phyloP scores from a whole-genome alignment of 2,888 invertebrate genomes.

The Aporophyla lueneburgensis region DNA sequence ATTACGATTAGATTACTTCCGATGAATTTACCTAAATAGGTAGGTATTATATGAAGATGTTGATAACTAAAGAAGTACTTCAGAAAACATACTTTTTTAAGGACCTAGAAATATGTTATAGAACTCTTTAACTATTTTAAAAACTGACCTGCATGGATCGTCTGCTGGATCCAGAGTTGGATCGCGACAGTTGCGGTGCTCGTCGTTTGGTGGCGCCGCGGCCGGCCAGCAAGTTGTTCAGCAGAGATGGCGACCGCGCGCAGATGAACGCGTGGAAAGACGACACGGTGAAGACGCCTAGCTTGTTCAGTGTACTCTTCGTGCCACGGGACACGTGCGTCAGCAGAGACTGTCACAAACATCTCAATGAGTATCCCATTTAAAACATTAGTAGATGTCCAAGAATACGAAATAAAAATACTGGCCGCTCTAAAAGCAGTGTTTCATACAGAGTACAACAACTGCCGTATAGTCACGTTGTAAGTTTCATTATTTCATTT shows the following conservation, averaged over 20 bases:
- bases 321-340: slow-evolving; percentile 98
- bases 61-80: background rate
- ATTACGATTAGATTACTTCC: background rate
- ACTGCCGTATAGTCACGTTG: background rate
- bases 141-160: slow-evolving; percentile 94
- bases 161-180: slow-evolving; percentile 96
- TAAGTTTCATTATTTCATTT: slow-evolving; percentile 18
- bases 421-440: background rate
- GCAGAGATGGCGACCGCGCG: slow-evolving; percentile 97
- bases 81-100: background rate
- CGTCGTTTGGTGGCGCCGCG: slow-evolving; percentile 97
- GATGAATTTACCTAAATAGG: background rate
- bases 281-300: slow-evolving; percentile 99
- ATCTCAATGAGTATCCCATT: background rate
- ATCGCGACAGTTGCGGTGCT: slow-evolving; percentile 97
- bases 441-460: background rate
- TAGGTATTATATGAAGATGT: background rate
- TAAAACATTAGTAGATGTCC: background rate
- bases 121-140: background rate
- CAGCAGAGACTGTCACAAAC: slow-evolving; percentile 95
- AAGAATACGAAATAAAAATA: background rate
- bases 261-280: slow-evolving; percentile 99
- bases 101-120: background rate
- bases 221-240: slow-evolving; percentile 97
- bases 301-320: slow-evolving; percentile 97